Conservation (phyloP, 2,888 invertebrate species). For the Conistra vaccinii region DNA sequence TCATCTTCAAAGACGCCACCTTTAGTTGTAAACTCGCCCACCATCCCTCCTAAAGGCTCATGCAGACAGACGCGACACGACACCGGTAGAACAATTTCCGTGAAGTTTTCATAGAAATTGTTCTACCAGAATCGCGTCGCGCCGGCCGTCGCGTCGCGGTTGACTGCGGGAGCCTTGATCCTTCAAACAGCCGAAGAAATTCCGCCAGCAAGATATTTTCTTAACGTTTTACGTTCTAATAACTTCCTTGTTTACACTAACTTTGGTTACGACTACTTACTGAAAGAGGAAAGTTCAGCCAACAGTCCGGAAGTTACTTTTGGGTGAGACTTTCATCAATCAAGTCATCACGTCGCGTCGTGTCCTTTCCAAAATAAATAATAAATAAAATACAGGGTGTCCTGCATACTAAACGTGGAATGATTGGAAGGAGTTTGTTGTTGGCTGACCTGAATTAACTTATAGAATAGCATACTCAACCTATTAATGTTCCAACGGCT, state of each 20-base stretch:
- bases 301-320: constrained; percentile 24
- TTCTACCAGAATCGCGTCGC: no score
- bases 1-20: constrained; percentile 1
- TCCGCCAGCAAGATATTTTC: constrained; percentile 40
- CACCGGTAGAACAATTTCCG: no score
- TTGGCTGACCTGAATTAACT: neutral
- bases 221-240: constrained; percentile 47
- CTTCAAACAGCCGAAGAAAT: constrained; percentile 26
- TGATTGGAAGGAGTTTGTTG: neutral
- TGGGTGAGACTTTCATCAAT: constrained; percentile 33
- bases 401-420: constrained; percentile 13
- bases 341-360: constrained; percentile 20
- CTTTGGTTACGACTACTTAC: constrained; percentile 48
- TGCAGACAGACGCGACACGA: no score
- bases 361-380: constrained; percentile 23
- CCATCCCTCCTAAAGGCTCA: constrained; percentile 18
- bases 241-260: constrained; percentile 54
- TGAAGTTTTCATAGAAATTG: no score
- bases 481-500: no score
- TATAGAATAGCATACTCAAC: neutral
- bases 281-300: constrained; percentile 37
- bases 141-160: no score
- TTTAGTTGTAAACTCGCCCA: constrained; percentile 31
- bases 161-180: no score
- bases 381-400: constrained; percentile 23